Base-by-base conservation (phyloP, 2,113 vertebrate genomes). In the Alouatta palliata region DNA sequence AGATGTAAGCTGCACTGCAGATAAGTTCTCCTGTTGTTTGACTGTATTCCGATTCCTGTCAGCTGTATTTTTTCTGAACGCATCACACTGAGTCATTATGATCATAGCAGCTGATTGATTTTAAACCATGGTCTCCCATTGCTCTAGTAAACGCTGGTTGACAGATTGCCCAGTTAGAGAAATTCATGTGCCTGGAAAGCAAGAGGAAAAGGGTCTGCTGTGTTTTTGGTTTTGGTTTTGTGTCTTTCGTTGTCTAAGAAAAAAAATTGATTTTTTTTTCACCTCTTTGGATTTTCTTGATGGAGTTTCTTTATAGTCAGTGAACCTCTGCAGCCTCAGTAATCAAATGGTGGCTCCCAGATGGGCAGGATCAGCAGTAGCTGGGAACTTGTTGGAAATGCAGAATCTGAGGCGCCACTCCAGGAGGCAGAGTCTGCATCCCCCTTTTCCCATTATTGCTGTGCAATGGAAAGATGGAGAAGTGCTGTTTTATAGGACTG, bases 91-190 rank as follows among this genome's bases (percentile, higher is more conserved):
- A 45, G 87, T 90, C 82, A 84, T 95, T 96, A 61, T 83, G 70
- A 90, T 96, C 96, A 92, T 75, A 96, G 71, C 20, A 43, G 75
- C 70, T 85, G 94, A 96, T 84, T 84, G 95, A 95, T 96, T 97
- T 94, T 95, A 96, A 97, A n/a, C 71, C 84, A 49, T 21, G 45
- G 70, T 84, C 90, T 95, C 66, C 80, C 70, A 96, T 92, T 68
- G 87, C 95, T 95, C 84, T n/a, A 43, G 64, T 54, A 94, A 90
- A 64, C 2, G 0, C 54, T 11, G 19, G 79, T 19, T 93, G 96
- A 96, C 92, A 93, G 90, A 93, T 95, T 89, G 40, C 64, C 68
- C 58, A 93, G 90, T 90, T 89, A 93, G 54, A 83, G 61, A 80
- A 96, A 95, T 96, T 92, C 52, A 61, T 49, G 45, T 87, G 73